Conservation (phyloP, 2,797 vertebrate species). For the Synanceia verrucosa region DNA sequence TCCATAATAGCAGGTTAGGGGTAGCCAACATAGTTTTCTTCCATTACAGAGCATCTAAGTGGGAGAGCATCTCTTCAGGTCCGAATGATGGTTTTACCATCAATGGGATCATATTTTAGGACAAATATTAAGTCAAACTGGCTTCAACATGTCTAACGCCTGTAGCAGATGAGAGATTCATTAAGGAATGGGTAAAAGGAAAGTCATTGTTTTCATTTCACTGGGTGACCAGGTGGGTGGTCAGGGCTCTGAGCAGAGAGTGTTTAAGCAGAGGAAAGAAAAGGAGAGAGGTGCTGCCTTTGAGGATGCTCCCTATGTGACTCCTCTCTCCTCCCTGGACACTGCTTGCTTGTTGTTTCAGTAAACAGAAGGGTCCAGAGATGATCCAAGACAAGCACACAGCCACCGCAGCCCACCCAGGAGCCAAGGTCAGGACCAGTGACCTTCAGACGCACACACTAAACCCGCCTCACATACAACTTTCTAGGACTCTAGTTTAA, state of each 20-base stretch:
- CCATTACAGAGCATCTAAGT: slow-evolving; percentile 20
- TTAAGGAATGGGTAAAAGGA: slow-evolving; percentile 41
- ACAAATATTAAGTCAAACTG: slow-evolving; percentile 41
- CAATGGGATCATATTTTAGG: slow-evolving; percentile 48
- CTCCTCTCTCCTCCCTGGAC: slow-evolving; percentile 60
- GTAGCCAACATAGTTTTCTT: neutral
- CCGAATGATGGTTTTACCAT: slow-evolving; percentile 44
- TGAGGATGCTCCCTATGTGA: slow-evolving; percentile 64
- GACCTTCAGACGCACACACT: slow-evolving; percentile 36
- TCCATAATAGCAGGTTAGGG: slow-evolving; percentile 32
- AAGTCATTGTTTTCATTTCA: slow-evolving; percentile 42
- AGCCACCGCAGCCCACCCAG: slow-evolving; percentile 74
- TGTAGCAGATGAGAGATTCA: slow-evolving; percentile 43
- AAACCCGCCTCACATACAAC: slow-evolving; percentile 11
- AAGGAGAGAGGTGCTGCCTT: slow-evolving; percentile 47
- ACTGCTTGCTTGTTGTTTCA: slow-evolving; percentile 71
- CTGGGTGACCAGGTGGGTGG: slow-evolving; percentile 52
- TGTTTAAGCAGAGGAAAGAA: slow-evolving; percentile 5
- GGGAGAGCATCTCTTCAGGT: slow-evolving; percentile 16
- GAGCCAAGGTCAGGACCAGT: slow-evolving; percentile 66
- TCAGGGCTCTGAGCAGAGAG: slow-evolving; percentile 22
- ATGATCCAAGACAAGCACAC: slow-evolving; percentile 72
- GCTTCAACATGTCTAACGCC: slow-evolving; percentile 28
- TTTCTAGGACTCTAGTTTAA: slow-evolving; percentile 36
- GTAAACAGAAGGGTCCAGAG: slow-evolving; percentile 70